Conservation (phyloP, 2,797 vertebrate species). For the Sitta carolinensis region DNA sequence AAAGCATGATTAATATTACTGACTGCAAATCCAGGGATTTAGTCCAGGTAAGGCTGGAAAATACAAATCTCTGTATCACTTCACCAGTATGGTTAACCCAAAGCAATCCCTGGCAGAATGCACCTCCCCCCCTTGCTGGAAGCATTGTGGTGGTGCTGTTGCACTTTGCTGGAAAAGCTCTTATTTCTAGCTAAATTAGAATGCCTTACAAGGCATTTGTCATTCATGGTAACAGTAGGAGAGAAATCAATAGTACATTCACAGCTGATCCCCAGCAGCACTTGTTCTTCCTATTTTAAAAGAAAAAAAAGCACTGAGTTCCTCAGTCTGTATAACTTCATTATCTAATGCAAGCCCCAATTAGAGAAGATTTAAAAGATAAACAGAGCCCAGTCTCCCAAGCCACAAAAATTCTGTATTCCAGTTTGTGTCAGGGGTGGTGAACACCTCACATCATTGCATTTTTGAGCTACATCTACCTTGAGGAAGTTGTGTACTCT, state of each 20-base stretch:
- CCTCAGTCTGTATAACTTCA: not conserved
- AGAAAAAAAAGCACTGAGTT: not conserved
- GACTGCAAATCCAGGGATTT: not conserved
- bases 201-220: slow-evolving; percentile 35
- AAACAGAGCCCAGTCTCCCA: not conserved
- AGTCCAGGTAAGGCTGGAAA: not conserved
- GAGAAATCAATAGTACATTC: slow-evolving; percentile 59
- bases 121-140: not conserved
- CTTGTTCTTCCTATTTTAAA: not conserved
- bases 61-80: not conserved
- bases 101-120: not conserved
- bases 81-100: not conserved
- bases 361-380: not conserved
- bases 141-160: slow-evolving; percentile 46
- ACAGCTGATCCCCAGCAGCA: not conserved
- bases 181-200: slow-evolving; percentile 29
- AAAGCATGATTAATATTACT: not conserved
- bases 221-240: slow-evolving; percentile 43
- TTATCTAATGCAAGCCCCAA: not conserved
- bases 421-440: not conserved
- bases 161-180: slow-evolving; percentile 24
- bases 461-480: not conserved
- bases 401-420: not conserved
- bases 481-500: not conserved
- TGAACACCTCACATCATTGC: not conserved